Conservation (phyloP, 1,140 invertebrate species). For the Ylistrum balloti region DNA sequence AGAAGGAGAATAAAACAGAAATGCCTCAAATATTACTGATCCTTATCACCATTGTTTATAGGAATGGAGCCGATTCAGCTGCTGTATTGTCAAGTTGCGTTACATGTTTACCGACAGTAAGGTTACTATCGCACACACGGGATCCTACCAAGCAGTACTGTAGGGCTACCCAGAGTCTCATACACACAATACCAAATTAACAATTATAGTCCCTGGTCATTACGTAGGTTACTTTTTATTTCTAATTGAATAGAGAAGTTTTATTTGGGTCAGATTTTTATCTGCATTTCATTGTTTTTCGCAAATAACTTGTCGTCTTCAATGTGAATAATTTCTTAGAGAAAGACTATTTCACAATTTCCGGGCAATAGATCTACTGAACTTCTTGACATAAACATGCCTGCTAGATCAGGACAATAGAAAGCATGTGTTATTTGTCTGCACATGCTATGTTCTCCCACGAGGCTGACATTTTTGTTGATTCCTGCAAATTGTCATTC, state of each 20-base stretch:
- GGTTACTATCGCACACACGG: not conserved
- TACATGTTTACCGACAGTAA: conserved; percentile 1
- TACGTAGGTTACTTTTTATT: conserved; percentile 24
- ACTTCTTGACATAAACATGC: conserved; percentile 17
- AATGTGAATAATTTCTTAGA: conserved; percentile 17
- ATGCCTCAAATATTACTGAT: conserved; percentile 18
- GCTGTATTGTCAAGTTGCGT: not conserved
- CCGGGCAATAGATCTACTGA: not conserved
- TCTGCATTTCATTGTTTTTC: not conserved
- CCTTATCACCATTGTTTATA: conserved; percentile 28
- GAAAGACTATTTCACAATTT: not conserved
- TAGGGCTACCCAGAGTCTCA: conserved; percentile 1
- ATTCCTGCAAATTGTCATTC: conserved; percentile 1
- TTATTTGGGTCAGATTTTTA: conserved; percentile 28
- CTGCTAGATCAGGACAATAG: not conserved
- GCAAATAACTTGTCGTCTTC: not conserved
- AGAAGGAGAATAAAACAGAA: not conserved
- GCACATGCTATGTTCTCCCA: not conserved
- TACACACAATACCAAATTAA: conserved; percentile 21
- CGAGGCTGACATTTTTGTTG: conserved; percentile 17
- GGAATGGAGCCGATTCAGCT: not conserved
- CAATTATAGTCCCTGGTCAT: not conserved
- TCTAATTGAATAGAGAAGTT: conserved; percentile 34
- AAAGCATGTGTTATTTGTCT: not conserved
- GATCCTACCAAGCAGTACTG: not conserved